phyloP scores from a whole-genome alignment of 1,140 invertebrate genomes.

The Theocolax elegans region DNA sequence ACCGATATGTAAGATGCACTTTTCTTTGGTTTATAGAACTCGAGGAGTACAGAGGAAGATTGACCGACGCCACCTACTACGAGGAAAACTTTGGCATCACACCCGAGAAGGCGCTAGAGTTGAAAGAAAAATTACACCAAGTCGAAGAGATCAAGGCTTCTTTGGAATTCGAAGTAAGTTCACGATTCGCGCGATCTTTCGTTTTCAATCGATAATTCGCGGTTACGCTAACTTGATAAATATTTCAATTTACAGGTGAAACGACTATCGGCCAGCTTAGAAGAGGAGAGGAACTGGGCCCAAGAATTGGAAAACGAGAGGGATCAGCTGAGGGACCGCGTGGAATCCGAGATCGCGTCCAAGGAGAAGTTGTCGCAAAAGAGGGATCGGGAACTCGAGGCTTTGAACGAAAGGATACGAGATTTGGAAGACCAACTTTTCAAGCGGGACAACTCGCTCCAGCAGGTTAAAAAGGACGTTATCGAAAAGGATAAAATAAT shows the following conservation, averaged over 20 bases:
- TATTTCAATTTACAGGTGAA: constrained; percentile 54
- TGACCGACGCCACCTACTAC: constrained; percentile 53
- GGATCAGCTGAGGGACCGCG: constrained; percentile 55
- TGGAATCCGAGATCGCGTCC: constrained; percentile 51
- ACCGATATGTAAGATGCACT: background rate
- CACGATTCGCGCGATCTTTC: background rate
- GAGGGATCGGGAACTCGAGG: constrained; percentile 54
- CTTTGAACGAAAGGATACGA: constrained; percentile 53
- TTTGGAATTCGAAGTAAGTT: constrained; percentile 60
- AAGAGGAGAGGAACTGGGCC: constrained; percentile 61
- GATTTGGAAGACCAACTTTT: constrained; percentile 64
- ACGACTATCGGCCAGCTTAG: constrained; percentile 57
- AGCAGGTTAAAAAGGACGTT: constrained; percentile 58
- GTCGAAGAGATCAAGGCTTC: constrained; percentile 61
- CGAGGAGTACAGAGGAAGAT: constrained; percentile 54
- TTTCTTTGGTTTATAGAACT: constrained; percentile 52
- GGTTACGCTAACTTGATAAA: too few species aligned
- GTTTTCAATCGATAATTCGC: too few species aligned
- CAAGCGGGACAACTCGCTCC: constrained; percentile 53
- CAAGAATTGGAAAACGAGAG: constrained; percentile 61
- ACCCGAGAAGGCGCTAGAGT: constrained; percentile 58
- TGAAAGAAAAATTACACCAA: constrained; percentile 60
- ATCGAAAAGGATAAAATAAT: constrained; percentile 58
- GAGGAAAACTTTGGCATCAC: constrained; percentile 61
- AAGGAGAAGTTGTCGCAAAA: constrained; percentile 53